Evolutionary conservation across 2,113 vertebrate genomes (phyloP).

Genomic region (Lagopus leucura): DNA sequence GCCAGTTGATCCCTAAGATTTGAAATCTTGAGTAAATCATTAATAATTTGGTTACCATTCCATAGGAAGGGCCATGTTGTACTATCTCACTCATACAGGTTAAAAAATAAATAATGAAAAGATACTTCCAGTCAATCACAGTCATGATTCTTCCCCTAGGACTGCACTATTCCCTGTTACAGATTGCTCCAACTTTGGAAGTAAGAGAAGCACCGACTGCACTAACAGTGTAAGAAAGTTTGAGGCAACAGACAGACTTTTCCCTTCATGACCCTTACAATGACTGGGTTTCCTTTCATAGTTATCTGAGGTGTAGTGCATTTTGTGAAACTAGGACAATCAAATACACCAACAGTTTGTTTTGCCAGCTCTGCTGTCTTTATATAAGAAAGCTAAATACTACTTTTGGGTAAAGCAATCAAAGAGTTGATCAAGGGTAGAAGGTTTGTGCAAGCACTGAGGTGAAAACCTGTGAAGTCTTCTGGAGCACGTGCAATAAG

Average conservation of each 20-base stretch:
- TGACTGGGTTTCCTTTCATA: not conserved
- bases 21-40: not conserved
- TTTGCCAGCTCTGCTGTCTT: not conserved
- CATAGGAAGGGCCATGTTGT: not conserved
- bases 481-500: not conserved
- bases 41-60: not conserved
- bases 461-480: not conserved
- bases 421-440: not conserved
- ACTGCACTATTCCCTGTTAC: not conserved
- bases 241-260: not conserved
- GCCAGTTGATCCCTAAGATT: not conserved
- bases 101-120: not conserved
- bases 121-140: not conserved
- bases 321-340: not conserved
- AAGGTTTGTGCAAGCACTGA: not conserved
- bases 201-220: not conserved
- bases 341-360: not conserved
- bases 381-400: not conserved
- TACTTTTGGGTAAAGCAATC: not conserved
- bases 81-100: not conserved
- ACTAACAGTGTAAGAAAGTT: not conserved
- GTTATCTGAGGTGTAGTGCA: not conserved
- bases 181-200: not conserved
- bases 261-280: not conserved
- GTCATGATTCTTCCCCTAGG: not conserved